phyloP scores from a whole-genome alignment of 2,888 invertebrate species.

The Caenorhabditis parvicauda region DNA sequence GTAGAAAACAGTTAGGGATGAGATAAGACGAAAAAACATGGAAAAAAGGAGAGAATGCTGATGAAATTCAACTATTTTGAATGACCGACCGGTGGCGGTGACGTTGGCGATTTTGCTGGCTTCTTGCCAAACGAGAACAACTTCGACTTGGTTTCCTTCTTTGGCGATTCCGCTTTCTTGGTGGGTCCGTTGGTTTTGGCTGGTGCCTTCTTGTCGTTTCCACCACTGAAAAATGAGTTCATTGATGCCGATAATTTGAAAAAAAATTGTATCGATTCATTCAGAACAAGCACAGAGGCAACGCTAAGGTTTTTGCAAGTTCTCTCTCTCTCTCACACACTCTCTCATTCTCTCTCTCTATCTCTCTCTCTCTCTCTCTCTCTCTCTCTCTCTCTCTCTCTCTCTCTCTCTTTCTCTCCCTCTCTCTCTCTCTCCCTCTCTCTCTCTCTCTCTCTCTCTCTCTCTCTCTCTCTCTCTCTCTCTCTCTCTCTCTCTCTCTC shows the following conservation, averaged over 20 bases:
- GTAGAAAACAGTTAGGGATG: background rate
- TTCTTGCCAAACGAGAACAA: slow-evolving; percentile 56
- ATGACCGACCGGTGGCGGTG: slow-evolving; percentile 41
- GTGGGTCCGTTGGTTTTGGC: slow-evolving; percentile 16
- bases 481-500: too few species aligned
- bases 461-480: too few species aligned
- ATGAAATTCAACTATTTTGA: slow-evolving; percentile 13
- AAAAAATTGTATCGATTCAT: background rate
- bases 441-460: too few species aligned
- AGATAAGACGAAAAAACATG: background rate
- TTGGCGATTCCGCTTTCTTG: slow-evolving; percentile 33
- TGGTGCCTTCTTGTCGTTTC: slow-evolving; percentile 18
- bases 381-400: background rate
- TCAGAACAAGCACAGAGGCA: background rate
- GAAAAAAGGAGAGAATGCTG: slow-evolving; percentile 1
- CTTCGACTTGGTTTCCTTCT: slow-evolving; percentile 34
- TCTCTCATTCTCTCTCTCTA: too few species aligned
- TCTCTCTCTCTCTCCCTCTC: background rate
- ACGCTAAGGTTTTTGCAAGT: too few species aligned
- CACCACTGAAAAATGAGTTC: slow-evolving; percentile 9
- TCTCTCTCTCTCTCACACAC: too few species aligned
- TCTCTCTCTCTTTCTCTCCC: background rate
- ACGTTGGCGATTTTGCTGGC: slow-evolving; percentile 36
- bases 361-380: too few species aligned
- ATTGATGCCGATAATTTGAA: slow-evolving; percentile 10